Evolutionary conservation across 2,797 vertebrate genomes (phyloP), one percentile per base, ranked within the genome.

Genomic region (Ciconia nigra): DNA sequence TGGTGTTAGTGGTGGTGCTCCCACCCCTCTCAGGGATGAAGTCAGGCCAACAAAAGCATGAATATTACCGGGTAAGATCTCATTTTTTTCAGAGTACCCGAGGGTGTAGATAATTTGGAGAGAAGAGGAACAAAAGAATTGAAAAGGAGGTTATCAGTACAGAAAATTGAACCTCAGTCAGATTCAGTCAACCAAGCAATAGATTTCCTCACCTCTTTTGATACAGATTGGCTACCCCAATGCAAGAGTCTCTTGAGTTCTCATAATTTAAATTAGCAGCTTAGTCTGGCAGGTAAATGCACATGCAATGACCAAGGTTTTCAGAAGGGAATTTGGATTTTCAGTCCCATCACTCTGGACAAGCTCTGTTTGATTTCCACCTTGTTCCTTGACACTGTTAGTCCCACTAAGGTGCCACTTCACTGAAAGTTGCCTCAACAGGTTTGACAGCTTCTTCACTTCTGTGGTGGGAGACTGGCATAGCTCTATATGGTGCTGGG

Each of bases 61-160:
- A 89, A 77, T 90, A 93, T 90, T 90, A 55, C 18, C 0, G 2
- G 28, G 18, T 63, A 85, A 74, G n/a, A 84, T 49, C 25, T 95
- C 44, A n/a, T 44, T 61, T 94, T 95, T 96, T 79, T 52, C 49
- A 39, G 70, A 95, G 55, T 89, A 93, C 93, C 86, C 0, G 49
- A 90, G 83, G 94, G 91, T 96, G 41, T 61, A 67, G 70, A 87
- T 96, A 94, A 94, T 94, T 90, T 92, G 41, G 81, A 94, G 59
- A 89, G 63, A 93, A 83, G 67, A 87, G n/a, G 88, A 95, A 95
- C 81, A 96, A 95, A 97, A 91, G 67, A 94, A 96, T 94, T 95
- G 42, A 74, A 90, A 77, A 90, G 52, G 37, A 83, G 39, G 71
- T 83, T 95, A 94, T 96, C 94, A 92, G 81, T 67, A 87, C 61